Evolutionary conservation across 2,888 invertebrate species (phyloP), one percentile per base, ranked within the genome.

Genomic region (Thumatha senex): DNA sequence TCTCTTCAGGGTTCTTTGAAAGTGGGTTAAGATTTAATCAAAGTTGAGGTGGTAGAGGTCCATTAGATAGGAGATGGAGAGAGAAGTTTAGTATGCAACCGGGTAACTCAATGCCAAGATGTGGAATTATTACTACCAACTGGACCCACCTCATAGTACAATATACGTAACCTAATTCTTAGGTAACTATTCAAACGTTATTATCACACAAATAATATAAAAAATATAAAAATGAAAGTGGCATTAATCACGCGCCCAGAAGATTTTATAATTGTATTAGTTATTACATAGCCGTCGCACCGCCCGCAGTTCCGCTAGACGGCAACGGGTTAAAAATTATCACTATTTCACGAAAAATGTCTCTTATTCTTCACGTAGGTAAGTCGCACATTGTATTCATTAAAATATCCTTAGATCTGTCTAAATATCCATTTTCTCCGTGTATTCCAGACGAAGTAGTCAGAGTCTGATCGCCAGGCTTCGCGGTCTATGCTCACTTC

Each of bases 141-240:
- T 24, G 18, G 52, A 49, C 42, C 40, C 45, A 31, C 42, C 10
- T 10, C 15, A 24, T 49, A 46, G 5, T 5, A 24, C 18, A 4
- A 24, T 24, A 5, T 24, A 24, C 18, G 18, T 24, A 24, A 24
- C 5, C 44, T 29, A 7, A 45, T 40, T 53, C 47, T 47, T 34
- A 46, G 9, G 12, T 48, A 15, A 36, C 15, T 15, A 15, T 36
- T 36, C 11, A 15, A 10, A 36, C 18, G 18, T 24, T 24, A 24
- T 24, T 24, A 24, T 24, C 18, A 24, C 18, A 24, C 18, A 24
- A 24, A 24, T 24, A 24, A 5, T 24, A 24, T 4, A 24, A 5
- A 24, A 31, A 31, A 31, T 5, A 31, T 31, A n/a, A 18, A 39
- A 39, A n/a, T 24, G 18, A 39, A 39, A 39, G 39, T 39, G 18